These are phyloP conservation scores for Urechis unicinctus DNA, from an alignment of 2,888 invertebrate genomes.

Conservation along the genomic window DNA sequence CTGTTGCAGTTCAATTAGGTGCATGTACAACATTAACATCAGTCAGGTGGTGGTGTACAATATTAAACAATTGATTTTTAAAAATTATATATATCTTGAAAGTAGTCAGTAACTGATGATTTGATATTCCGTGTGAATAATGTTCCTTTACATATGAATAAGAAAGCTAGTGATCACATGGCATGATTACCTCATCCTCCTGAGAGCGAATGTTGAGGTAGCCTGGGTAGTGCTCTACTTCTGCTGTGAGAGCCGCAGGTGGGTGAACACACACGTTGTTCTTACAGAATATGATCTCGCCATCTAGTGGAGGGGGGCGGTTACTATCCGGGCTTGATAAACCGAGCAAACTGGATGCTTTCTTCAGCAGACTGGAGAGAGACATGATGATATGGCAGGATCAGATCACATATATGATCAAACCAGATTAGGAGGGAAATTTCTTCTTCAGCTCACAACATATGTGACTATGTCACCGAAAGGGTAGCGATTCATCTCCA, in stretches of 20 bases:
- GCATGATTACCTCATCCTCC: conserved; percentile 44
- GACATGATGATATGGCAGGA: conserved; percentile 20
- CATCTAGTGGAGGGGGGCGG: conserved; percentile 50
- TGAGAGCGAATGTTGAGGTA: conserved; percentile 76
- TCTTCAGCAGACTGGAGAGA: conserved; percentile 44
- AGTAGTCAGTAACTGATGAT: neutral
- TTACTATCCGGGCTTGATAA: conserved; percentile 27
- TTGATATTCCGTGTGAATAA: too few species aligned
- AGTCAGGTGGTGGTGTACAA: too few species aligned
- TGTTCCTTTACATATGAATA: too few species aligned
- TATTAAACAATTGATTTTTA: too few species aligned
- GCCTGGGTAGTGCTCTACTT: conserved; percentile 83
- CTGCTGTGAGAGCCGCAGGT: conserved; percentile 73
- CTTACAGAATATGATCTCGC: conserved; percentile 61
- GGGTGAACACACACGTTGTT: conserved; percentile 98
- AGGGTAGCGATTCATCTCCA: too few species aligned
- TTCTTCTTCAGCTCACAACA: too few species aligned
- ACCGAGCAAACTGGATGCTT: conserved; percentile 45
- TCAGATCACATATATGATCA: neutral
- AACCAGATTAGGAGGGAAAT: too few species aligned
- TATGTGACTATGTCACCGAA: too few species aligned
- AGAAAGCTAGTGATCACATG: too few species aligned
- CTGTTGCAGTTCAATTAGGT: too few species aligned
- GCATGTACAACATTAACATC: too few species aligned
- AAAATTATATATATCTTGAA: neutral